These are phyloP conservation scores for Nautilus pompilius DNA, from an alignment of 1,140 invertebrate genomes.

Conservation along the genomic window DNA sequence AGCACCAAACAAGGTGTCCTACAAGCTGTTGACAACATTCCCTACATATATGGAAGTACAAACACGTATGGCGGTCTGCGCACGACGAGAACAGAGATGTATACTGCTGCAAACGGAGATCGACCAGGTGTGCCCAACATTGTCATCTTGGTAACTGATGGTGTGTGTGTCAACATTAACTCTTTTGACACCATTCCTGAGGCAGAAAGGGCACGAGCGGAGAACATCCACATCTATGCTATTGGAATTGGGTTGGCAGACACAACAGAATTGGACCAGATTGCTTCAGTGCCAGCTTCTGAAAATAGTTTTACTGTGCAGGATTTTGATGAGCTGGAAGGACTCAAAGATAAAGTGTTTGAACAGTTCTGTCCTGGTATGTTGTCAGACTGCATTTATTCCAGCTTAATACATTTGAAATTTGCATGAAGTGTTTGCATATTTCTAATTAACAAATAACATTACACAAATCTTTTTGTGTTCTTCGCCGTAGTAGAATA, in stretches of 20 bases:
- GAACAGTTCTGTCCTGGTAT: constrained; percentile 20
- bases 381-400: too few species aligned
- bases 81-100: constrained; percentile 21
- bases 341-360: constrained; percentile 27
- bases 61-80: constrained; percentile 21
- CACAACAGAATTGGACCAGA: constrained; percentile 21
- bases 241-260: constrained; percentile 29
- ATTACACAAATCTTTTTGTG: too few species aligned
- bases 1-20: constrained; percentile 11
- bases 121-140: constrained; percentile 25
- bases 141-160: constrained; percentile 30
- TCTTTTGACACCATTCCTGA: constrained; percentile 16
- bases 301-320: constrained; percentile 28
- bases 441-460: too few species aligned
- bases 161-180: constrained; percentile 27
- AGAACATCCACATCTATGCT: constrained; percentile 22
- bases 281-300: constrained; percentile 21
- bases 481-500: too few species aligned
- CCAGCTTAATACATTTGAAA: too few species aligned
- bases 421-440: too few species aligned
- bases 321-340: constrained; percentile 28
- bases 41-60: constrained; percentile 23
- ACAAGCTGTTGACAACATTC: constrained; percentile 26
- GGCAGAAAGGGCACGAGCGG: constrained; percentile 11
- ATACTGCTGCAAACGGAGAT: constrained; percentile 23